phyloP scores from a whole-genome alignment of 2,888 invertebrate species.

The Leptopterna dolabrata region DNA sequence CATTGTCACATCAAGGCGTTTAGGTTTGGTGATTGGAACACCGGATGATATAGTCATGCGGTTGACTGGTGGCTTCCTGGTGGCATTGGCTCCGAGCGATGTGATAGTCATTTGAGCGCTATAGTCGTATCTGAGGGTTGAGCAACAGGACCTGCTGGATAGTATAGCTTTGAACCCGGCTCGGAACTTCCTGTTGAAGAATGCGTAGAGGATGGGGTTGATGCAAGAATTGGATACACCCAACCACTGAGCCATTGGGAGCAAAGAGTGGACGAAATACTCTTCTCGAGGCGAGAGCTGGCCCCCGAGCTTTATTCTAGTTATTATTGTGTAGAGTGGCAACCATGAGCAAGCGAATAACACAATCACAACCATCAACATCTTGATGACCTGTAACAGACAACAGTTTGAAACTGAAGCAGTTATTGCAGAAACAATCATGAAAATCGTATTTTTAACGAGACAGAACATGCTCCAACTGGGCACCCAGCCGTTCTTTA shows the following conservation, averaged over 20 bases:
- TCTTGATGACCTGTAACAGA: constrained; percentile 66
- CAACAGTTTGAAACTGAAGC: constrained; percentile 55
- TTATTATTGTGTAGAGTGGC: constrained; percentile 70
- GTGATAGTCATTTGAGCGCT: constrained; percentile 59
- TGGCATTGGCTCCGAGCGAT: constrained; percentile 42
- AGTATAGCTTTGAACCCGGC: constrained; percentile 69
- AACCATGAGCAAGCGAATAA: constrained; percentile 71
- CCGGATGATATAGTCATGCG: constrained; percentile 61
- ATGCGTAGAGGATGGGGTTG: constrained; percentile 72
- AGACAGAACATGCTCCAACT: too few species aligned
- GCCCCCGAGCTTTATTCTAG: constrained; percentile 66
- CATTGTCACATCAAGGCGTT: constrained; percentile 55
- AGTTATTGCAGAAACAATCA: constrained; percentile 46
- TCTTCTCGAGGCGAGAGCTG: constrained; percentile 63
- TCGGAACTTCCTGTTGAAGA: constrained; percentile 71
- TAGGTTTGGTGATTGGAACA: constrained; percentile 57
- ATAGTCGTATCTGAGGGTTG: constrained; percentile 62
- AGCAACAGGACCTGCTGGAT: constrained; percentile 67
- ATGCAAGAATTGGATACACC: constrained; percentile 71
- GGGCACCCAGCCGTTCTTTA: too few species aligned
- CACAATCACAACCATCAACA: constrained; percentile 71
- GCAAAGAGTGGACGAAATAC: constrained; percentile 65
- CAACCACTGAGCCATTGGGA: constrained; percentile 70
- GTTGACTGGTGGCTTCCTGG: constrained; percentile 56
- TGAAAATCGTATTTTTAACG: too few species aligned